phyloP scores from a whole-genome alignment of 2,113 vertebrate species.

The Propithecus coquereli region DNA sequence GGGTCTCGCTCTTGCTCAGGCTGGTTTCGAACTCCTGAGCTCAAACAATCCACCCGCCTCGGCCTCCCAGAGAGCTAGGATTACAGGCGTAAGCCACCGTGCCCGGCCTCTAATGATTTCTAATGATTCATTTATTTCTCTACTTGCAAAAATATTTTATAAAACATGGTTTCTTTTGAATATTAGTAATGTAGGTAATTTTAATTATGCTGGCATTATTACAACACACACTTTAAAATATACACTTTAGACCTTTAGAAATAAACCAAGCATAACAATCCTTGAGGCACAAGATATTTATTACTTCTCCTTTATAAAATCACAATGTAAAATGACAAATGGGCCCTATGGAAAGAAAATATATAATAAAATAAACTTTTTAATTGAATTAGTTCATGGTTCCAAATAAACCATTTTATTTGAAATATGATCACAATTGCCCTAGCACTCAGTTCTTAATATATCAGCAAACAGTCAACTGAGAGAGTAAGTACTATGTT shows the following conservation, averaged over 20 bases:
- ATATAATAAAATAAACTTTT: conserved; percentile 70
- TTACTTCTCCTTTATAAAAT: background rate
- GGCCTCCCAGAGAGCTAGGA: too few species aligned
- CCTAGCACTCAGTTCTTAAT: conserved; percentile 37
- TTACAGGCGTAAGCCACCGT: too few species aligned
- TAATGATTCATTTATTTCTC: background rate
- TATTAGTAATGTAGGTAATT: background rate
- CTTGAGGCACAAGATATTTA: conserved; percentile 43
- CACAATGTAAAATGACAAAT: conserved; percentile 54
- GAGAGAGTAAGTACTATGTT: background rate
- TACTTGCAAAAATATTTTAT: background rate
- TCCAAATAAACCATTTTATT: conserved; percentile 63
- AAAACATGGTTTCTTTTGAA: background rate
- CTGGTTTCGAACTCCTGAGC: too few species aligned
- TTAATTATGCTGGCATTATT: conserved; percentile 42
- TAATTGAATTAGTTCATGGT: conserved; percentile 64
- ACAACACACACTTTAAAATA: background rate
- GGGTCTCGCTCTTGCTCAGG: too few species aligned
- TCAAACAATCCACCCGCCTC: too few species aligned
- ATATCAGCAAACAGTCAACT: conserved; percentile 39
- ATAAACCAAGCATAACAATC: background rate
- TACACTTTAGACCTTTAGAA: conserved; percentile 11
- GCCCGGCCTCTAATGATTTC: background rate
- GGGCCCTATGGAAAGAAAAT: conserved; percentile 17
- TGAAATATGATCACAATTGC: conserved; percentile 68